A percentile compares a stretch with the other conserved stretches of the same genome.
These are phyloP conservation scores for Macroglossus sobrinus DNA, from an alignment of 2,113 vertebrate genomes.

Conservation along the genomic window DNA sequence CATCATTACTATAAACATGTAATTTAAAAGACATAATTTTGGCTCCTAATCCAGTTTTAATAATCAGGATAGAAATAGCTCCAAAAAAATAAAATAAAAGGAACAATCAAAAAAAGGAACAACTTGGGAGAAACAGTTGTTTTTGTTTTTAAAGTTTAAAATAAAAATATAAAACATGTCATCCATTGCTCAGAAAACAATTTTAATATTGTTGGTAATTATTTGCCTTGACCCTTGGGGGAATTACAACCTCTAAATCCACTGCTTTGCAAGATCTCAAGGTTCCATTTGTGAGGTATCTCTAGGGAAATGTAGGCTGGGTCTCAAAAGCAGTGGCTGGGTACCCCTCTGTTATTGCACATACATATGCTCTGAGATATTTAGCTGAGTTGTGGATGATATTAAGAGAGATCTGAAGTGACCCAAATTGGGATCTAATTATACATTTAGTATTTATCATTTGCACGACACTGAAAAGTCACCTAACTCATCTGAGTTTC, in stretches of 20 bases:
- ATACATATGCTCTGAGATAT: fast-evolving
- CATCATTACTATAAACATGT: background rate
- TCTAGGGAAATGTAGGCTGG: background rate
- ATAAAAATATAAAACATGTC: background rate
- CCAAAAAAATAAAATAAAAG: background rate
- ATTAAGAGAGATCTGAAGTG: background rate
- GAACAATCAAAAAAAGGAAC: background rate
- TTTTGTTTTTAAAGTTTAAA: constrained; percentile 27
- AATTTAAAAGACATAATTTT: constrained; percentile 43
- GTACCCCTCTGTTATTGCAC: fast-evolving
- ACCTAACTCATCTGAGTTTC: background rate
- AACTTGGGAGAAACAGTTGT: background rate
- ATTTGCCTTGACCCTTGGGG: background rate
- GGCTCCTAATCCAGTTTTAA: constrained; percentile 17
- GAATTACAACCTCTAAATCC: background rate
- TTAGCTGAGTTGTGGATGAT: background rate
- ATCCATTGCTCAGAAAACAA: background rate
- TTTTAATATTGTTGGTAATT: constrained; percentile 11
- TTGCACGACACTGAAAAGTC: background rate
- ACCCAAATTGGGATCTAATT: background rate
- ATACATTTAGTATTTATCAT: background rate
- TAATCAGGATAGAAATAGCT: constrained; percentile 22
- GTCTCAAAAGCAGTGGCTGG: background rate
- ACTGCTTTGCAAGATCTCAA: background rate
- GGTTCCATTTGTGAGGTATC: background rate